These are phyloP conservation scores for Solenopsis fugax DNA, from an alignment of 1,140 invertebrate genomes.

Conservation along the genomic window DNA sequence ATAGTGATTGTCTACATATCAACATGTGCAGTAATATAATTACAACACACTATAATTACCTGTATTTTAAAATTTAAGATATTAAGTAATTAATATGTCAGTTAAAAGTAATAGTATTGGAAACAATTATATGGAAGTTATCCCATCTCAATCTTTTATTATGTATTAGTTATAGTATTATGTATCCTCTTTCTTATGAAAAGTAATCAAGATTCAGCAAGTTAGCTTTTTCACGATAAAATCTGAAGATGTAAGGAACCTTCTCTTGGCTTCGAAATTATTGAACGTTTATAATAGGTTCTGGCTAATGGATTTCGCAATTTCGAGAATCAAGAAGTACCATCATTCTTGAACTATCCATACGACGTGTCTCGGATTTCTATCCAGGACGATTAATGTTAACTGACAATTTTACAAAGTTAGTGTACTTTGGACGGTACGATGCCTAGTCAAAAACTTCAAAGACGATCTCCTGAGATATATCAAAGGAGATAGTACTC, in stretches of 20 bases:
- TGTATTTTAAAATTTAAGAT: background rate
- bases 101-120: background rate
- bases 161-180: background rate
- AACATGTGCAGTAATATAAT: background rate
- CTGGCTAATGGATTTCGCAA: background rate
- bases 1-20: background rate
- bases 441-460: background rate
- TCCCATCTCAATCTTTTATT: background rate
- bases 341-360: background rate
- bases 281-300: background rate
- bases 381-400: background rate
- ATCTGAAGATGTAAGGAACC: background rate
- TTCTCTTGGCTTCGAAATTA: background rate
- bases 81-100: background rate
- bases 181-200: background rate
- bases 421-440: background rate
- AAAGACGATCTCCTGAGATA: background rate
- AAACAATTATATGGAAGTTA: conserved; percentile 15
- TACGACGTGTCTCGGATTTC: background rate
- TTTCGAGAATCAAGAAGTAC: background rate
- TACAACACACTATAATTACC: background rate
- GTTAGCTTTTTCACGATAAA: background rate
- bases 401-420: conserved; percentile 7
- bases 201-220: background rate
- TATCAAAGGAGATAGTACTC: background rate